Conservation (phyloP, 2,888 invertebrate species). For the Sinodicranocentrus sp. region DNA sequence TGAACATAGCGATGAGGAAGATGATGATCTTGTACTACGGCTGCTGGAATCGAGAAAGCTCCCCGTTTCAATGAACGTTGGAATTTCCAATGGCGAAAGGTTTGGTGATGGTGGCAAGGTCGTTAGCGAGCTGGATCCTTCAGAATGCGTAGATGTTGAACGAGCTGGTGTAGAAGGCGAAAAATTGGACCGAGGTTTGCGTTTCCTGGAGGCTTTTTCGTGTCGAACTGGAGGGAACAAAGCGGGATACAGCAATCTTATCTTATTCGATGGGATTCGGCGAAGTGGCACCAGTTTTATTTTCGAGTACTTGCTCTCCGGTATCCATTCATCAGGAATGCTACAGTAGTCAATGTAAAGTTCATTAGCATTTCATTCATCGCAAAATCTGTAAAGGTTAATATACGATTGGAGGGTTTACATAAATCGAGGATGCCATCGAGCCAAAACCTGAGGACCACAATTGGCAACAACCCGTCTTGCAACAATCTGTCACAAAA, state of each 20-base stretch:
- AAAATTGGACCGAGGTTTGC: slow-evolving; percentile 54
- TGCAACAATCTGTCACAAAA: slow-evolving; percentile 81
- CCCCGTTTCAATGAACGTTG: slow-evolving; percentile 46
- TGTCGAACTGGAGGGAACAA: slow-evolving; percentile 73
- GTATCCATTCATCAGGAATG: slow-evolving; percentile 76
- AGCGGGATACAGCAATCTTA: slow-evolving; percentile 73
- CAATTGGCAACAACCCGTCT: slow-evolving; percentile 84
- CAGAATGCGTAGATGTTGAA: slow-evolving; percentile 56
- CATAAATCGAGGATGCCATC: slow-evolving; percentile 92
- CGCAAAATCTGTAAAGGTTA: too few relatives aligned
- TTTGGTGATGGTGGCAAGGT: slow-evolving; percentile 61
- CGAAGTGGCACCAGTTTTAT: slow-evolving; percentile 75
- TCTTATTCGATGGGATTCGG: slow-evolving; percentile 73
- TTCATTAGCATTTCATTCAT: too few relatives aligned
- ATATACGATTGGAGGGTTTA: slow-evolving; percentile 82
- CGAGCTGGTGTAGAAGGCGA: slow-evolving; percentile 47
- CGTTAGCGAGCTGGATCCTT: slow-evolving; percentile 56
- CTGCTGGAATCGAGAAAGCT: slow-evolving; percentile 36
- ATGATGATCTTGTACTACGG: slow-evolving; percentile 64
- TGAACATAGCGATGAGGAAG: slow-evolving; percentile 49
- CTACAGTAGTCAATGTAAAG: too few relatives aligned
- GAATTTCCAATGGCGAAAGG: slow-evolving; percentile 53
- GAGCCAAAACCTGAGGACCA: slow-evolving; percentile 85
- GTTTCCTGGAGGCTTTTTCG: slow-evolving; percentile 70
- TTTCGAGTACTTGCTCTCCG: slow-evolving; percentile 70